Evolutionary conservation across 2,113 vertebrate genomes (phyloP), one percentile per base, ranked within the genome.

Genomic region (Labeo rohita): DNA sequence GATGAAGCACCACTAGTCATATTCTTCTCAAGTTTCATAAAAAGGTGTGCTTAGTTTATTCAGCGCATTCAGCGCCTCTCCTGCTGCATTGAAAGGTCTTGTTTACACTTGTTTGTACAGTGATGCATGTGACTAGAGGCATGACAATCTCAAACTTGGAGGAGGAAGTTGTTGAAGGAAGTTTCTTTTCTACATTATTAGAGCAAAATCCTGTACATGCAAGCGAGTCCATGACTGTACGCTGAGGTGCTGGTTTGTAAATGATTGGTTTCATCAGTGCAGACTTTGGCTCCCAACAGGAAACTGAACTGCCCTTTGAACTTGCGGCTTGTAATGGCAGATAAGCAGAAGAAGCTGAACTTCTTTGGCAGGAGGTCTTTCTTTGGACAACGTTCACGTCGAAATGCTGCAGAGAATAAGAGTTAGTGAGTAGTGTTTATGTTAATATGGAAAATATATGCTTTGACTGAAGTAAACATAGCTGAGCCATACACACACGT

Each of bases 291-390:
- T 93, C 91, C 89, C 90, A 89, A 89, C 82, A 89, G 86, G 82
- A 86, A 77, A 75, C 68, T 2, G 0, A 50, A 34, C 77, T 83
- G 88, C 86, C 92, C 94, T 95, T 95, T 95, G 94, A 92, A 92
- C 95, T 84, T 65, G 12, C 73, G 84, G 84, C 88, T 85, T 18
- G 87, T 81, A 91, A 95, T 94, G 94, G 92, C 94, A 90, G 93
- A 95, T 91, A 93, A 93, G 88, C 93, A 93, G 90, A 94, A 93
- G 88, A 95, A 94, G 75, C 94, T 92, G 87, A 92, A 93, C 1
- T 94, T 94, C 68, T 89, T 95, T 72, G 91, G 93, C 85, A 92
- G 84, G 63, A 92, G 91, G 86, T 92, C 94, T 87, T 74, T 92
- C 63, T 90, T 91, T 84, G 91, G 82, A 45, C 91, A 89, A 78